Conservation (phyloP, 2,113 vertebrate genomes). For the Cromileptes altivelis region DNA sequence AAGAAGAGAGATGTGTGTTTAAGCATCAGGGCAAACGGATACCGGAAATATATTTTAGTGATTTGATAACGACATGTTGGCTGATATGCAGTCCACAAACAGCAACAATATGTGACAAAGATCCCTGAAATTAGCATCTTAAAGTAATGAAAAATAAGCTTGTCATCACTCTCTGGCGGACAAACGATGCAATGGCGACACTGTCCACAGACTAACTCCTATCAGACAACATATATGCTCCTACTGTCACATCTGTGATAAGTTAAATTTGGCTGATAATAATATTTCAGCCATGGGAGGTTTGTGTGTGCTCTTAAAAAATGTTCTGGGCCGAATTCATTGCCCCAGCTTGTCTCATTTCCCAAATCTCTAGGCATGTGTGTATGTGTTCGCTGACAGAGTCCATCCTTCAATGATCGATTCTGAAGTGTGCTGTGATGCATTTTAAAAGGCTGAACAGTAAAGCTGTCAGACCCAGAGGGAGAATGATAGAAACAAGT, state of each 20-base stretch:
- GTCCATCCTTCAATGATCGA: conserved; percentile 55
- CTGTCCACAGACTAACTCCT: too few relatives aligned
- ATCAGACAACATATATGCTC: too few relatives aligned
- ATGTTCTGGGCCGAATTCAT: neutral
- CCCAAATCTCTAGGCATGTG: neutral
- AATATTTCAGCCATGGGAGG: neutral
- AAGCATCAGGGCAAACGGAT: neutral
- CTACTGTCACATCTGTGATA: too few relatives aligned
- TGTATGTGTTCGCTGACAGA: conserved; percentile 4
- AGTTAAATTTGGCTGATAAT: neutral
- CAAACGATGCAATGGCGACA: neutral
- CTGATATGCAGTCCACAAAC: neutral
- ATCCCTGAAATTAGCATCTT: neutral
- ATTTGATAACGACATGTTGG: too few relatives aligned
- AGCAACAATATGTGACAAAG: neutral
- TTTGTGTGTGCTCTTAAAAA: neutral
- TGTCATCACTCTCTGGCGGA: neutral
- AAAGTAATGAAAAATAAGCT: neutral
- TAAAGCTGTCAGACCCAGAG: conserved; percentile 54
- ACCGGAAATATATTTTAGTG: neutral
- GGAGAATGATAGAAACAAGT: conserved; percentile 41
- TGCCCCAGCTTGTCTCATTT: fast-evolving
- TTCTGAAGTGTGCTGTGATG: conserved; percentile 52
- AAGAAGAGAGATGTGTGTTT: neutral
- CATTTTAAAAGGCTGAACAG: conserved; percentile 68